Percentiles rank a stretch among this genome's conserved stretches.
Conservation (phyloP, 2,888 invertebrate species). For the Harpalus rubripes region DNA sequence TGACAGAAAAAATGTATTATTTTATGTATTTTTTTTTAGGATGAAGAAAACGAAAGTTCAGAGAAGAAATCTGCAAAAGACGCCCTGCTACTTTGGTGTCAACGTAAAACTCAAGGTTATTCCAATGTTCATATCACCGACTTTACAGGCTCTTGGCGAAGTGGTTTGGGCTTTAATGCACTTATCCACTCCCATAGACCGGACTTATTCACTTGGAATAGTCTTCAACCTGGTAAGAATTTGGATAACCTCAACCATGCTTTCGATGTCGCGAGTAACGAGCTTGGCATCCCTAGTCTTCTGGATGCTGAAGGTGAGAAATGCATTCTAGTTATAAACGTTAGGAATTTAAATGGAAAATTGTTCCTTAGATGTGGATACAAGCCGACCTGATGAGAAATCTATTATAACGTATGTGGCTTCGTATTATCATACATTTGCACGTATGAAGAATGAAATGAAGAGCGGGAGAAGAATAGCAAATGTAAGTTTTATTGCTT, state of each 20-base stretch:
- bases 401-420: slow-evolving; percentile 99
- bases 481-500: slow-evolving; percentile 84
- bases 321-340: neutral
- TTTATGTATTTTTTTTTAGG: slow-evolving; percentile 78
- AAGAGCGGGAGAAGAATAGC: slow-evolving; percentile 98
- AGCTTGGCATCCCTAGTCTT: slow-evolving; percentile 94
- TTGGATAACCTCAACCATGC: slow-evolving; percentile 98
- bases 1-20: too few species aligned
- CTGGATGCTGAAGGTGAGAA: slow-evolving; percentile 92
- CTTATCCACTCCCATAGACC: slow-evolving; percentile 98
- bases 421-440: slow-evolving; percentile 99
- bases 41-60: slow-evolving; percentile 96
- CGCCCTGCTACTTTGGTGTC: slow-evolving; percentile 98
- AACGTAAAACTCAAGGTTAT: slow-evolving; percentile 98
- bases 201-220: slow-evolving; percentile 93
- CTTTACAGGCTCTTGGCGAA: slow-evolving; percentile 96
- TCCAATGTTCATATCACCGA: slow-evolving; percentile 92
- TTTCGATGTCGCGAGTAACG: slow-evolving; percentile 95
- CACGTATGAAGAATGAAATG: slow-evolving; percentile 98
- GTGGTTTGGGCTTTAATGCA: slow-evolving; percentile 98
- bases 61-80: slow-evolving; percentile 99
- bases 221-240: slow-evolving; percentile 88
- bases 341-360: neutral
- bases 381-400: slow-evolving; percentile 96
- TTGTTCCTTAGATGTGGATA: slow-evolving; percentile 89